These are phyloP conservation scores for Virgularia gustaviana DNA, from an alignment of 92 coral and sea anemone species.

Conservation along the genomic window DNA sequence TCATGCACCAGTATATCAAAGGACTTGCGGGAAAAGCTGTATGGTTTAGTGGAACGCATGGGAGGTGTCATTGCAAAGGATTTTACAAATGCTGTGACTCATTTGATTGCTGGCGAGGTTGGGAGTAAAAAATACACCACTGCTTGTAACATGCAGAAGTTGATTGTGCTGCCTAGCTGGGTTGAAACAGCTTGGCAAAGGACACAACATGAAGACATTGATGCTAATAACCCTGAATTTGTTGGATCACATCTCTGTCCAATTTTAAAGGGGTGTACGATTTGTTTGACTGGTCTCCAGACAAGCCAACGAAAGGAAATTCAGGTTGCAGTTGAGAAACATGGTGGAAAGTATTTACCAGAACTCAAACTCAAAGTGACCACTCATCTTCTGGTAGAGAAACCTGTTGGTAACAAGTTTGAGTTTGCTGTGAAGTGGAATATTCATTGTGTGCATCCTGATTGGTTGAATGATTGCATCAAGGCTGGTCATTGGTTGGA, in stretches of 20 bases:
- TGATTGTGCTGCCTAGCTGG: constrained; percentile 79
- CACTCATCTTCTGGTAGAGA: constrained; percentile 80
- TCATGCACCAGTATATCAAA: constrained; percentile 75
- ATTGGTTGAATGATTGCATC: constrained; percentile 89
- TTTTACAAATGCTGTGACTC: constrained; percentile 82
- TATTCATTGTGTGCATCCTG: constrained; percentile 73
- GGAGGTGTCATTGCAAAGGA: constrained; percentile 67
- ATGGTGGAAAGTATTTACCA: constrained; percentile 85
- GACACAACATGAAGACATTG: constrained; percentile 40
- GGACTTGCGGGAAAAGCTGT: constrained; percentile 60
- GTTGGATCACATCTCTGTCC: constrained; percentile 63
- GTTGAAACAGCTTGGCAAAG: constrained; percentile 70
- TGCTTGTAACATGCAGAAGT: constrained; percentile 69
- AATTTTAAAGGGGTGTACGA: constrained; percentile 75
- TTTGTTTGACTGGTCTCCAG: constrained; percentile 84
- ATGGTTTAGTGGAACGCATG: constrained; percentile 69
- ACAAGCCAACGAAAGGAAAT: constrained; percentile 66
- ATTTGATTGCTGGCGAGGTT: constrained; percentile 93
- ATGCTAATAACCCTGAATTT: constrained; percentile 64
- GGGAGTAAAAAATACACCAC: constrained; percentile 80
- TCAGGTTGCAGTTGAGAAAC: constrained; percentile 44
- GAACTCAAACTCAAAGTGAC: constrained; percentile 79
- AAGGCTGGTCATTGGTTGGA: constrained; percentile 79
- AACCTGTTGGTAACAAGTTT: constrained; percentile 81
- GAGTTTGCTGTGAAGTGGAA: constrained; percentile 84